Base-by-base conservation (phyloP, 2,797 vertebrate species). In the Moxostoma hubbsi region DNA sequence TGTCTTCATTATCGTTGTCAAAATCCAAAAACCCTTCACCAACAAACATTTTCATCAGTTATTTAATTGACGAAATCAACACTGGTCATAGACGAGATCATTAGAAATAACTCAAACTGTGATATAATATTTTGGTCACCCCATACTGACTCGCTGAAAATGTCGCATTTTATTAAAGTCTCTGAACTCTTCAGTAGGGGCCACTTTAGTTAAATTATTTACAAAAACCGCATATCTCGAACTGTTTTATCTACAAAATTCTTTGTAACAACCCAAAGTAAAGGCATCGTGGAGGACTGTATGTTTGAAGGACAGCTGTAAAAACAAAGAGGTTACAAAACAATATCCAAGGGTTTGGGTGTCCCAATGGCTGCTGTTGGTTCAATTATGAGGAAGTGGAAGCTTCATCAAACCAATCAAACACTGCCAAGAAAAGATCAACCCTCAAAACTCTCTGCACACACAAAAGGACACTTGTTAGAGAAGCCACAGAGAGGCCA, bases 351-450 rank as follows among this genome's bases (percentile, higher is more conserved):
- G 13, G n/a, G 45, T 46, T 65, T 18, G 4, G 11, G 62, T 55
- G 47, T 74, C 13, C 12, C 8, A 53, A 13, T 63, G 49, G 11
- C 55, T 46, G n/a, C 24, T 61, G 72, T 15, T 63, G 73, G 45
- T 36, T 76, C n/a, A 49, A 58, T 58, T 45, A 6, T 5, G n/a
- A 1, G 46, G 59, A 36, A 51, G 13, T 46, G 10, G 51, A 75
- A 65, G 51, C 51, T 55, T 9, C 51, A 46, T 75, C 64, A 76
- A 50, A 15, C 46, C 54, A 67, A 50, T 13, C 16, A 76, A 45
- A 76, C 64, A 54, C 49, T 9, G 49, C 49, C 9, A 16, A 54
- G 50, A 73, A 63, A 63, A 54, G 49, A 74, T 11, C 72, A 76
- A 50, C 45, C 45, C 64, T 49, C n/a, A 18, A 49, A 66, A 36